Percentiles rank a stretch among this genome's conserved stretches.
Evolutionary conservation across 2,888 invertebrate species (phyloP).

Genomic region (Tyria jacobaeae): DNA sequence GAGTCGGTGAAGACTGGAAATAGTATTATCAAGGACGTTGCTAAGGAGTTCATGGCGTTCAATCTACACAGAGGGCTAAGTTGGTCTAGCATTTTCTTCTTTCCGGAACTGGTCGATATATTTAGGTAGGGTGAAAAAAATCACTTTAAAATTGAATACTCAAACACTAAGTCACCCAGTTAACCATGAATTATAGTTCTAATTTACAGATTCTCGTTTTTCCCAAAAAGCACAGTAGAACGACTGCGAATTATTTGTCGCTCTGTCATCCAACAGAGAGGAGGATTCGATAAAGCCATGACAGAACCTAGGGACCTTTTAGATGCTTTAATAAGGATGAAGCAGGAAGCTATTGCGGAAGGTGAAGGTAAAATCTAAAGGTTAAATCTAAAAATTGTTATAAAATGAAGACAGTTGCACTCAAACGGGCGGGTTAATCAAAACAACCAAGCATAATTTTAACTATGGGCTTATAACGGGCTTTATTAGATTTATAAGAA

Average conservation of each 20-base stretch:
- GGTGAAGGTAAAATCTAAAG: slow-evolving; percentile 44
- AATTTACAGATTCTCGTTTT: slow-evolving; percentile 55
- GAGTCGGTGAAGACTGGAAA: slow-evolving; percentile 57
- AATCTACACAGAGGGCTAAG: slow-evolving; percentile 51
- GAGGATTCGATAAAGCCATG: slow-evolving; percentile 37
- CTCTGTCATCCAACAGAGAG: slow-evolving; percentile 51
- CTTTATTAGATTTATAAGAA: too few relatives aligned
- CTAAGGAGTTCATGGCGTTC: slow-evolving; percentile 56
- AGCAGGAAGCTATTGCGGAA: slow-evolving; percentile 49
- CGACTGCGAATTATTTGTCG: slow-evolving; percentile 52
- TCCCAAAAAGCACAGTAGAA: slow-evolving; percentile 54
- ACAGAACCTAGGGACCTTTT: slow-evolving; percentile 55
- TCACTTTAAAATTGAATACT: background rate
- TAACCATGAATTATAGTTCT: background rate
- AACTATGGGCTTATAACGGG: too few relatives aligned
- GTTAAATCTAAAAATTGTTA: background rate
- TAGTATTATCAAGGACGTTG: slow-evolving; percentile 57
- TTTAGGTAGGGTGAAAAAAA: slow-evolving; percentile 49
- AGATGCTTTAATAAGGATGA: slow-evolving; percentile 61
- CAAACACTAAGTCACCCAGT: too few relatives aligned
- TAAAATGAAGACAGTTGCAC: background rate
- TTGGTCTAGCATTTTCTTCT: slow-evolving; percentile 66
- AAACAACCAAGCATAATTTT: too few relatives aligned
- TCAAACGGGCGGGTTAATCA: background rate
- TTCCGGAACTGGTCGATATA: slow-evolving; percentile 59